phyloP scores from a whole-genome alignment of 2,113 vertebrate genomes.

The Bubo scandiacus region DNA sequence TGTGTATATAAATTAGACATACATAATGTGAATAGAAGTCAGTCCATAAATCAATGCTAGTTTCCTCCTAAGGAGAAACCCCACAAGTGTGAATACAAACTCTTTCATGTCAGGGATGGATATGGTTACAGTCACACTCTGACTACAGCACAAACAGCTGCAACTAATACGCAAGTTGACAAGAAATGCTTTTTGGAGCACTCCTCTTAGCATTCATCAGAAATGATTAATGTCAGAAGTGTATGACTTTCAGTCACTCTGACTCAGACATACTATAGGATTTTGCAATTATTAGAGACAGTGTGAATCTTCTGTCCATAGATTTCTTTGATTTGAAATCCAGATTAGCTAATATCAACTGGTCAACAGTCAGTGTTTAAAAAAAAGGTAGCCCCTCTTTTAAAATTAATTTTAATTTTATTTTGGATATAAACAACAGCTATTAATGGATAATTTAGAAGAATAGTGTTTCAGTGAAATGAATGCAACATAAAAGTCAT shows the following conservation, averaged over 20 bases:
- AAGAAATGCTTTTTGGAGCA: not conserved
- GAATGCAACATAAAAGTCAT: not conserved
- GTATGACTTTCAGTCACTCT: not conserved
- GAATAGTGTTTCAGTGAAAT: not conserved
- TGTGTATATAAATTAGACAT: not conserved
- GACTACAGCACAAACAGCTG: not conserved
- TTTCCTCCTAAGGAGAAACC: not conserved
- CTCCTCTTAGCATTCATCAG: not conserved
- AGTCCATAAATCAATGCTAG: not conserved
- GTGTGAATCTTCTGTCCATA: not conserved
- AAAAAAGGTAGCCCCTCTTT: not conserved
- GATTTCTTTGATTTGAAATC: not conserved
- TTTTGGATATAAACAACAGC: not conserved
- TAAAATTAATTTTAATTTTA: not conserved
- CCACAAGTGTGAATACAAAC: not conserved
- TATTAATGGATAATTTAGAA: not conserved
- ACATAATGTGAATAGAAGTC: not conserved
- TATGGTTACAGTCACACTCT: not conserved
- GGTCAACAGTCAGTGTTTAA: not conserved
- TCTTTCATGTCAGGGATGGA: not conserved
- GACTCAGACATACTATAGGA: not conserved
- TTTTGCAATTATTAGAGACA: not conserved
- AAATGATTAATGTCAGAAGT: not conserved
- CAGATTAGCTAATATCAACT: not conserved
- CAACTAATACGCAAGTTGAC: not conserved